phyloP scores from a whole-genome alignment of 2,113 vertebrate species.

The Sialia sialis region DNA sequence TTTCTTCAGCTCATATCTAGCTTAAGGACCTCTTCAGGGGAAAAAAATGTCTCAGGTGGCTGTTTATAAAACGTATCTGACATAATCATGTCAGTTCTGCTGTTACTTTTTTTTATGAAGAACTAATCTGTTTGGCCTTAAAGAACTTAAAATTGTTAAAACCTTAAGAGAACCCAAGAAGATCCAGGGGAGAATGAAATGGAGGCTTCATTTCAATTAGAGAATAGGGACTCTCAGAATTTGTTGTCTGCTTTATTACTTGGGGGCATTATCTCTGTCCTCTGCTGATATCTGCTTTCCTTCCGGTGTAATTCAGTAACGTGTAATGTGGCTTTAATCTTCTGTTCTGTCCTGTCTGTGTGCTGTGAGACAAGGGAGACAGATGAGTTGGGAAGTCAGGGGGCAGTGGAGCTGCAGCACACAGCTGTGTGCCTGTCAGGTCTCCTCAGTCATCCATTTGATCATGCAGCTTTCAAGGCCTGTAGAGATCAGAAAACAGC shows the following conservation, averaged over 20 bases:
- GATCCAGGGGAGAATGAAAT: neutral
- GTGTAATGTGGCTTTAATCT: conserved; percentile 42
- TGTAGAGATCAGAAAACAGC: neutral
- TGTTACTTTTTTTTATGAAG: neutral
- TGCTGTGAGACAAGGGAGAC: conserved; percentile 14
- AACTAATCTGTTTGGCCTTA: neutral
- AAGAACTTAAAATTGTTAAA: neutral
- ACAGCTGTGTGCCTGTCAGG: conserved; percentile 12
- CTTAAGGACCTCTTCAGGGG: neutral
- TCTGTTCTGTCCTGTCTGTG: neutral
- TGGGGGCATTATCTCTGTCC: neutral
- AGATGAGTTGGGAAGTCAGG: conserved; percentile 41
- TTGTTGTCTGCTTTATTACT: neutral
- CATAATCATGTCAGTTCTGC: neutral
- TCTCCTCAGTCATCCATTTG: conserved; percentile 17
- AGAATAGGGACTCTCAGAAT: neutral
- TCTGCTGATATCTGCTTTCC: neutral
- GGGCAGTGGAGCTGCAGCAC: conserved; percentile 6
- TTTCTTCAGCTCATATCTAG: neutral
- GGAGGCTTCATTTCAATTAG: neutral
- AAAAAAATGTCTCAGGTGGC: neutral
- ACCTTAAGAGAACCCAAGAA: neutral
- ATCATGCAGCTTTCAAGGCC: conserved; percentile 20
- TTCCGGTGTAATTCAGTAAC: conserved; percentile 13
- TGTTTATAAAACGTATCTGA: neutral